A percentile compares a stretch with the other conserved stretches of the same genome.
These are phyloP conservation scores for Charanyca ferruginea DNA, from an alignment of 2,888 invertebrate genomes.

Conservation along the genomic window DNA sequence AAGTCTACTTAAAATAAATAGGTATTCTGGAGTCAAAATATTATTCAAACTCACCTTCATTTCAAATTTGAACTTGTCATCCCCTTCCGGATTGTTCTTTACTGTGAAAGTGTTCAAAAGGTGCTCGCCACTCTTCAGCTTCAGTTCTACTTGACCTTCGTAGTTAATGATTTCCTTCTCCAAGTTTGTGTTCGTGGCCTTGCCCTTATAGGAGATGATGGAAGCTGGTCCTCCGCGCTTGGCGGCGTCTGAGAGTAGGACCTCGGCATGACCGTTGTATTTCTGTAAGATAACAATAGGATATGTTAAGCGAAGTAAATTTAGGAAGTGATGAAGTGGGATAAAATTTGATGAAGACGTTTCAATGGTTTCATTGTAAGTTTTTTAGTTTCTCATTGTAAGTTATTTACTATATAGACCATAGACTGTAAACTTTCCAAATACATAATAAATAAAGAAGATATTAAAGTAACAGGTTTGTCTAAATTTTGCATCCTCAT, in stretches of 20 bases:
- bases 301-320: too few species aligned
- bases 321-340: too few species aligned
- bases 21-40: background rate
- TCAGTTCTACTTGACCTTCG: constrained; percentile 80
- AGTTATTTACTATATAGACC: too few species aligned
- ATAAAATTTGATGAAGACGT: too few species aligned
- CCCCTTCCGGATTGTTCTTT: constrained; percentile 78
- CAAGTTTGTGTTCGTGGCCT: constrained; percentile 76
- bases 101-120: constrained; percentile 75
- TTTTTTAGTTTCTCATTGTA: too few species aligned
- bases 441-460: too few species aligned
- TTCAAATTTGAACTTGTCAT: constrained; percentile 75
- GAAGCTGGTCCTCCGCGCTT: constrained; percentile 82
- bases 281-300: constrained; percentile 64
- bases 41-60: constrained; percentile 74
- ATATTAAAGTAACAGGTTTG: too few species aligned
- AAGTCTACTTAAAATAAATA: too few species aligned
- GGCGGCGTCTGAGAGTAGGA: constrained; percentile 77
- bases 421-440: too few species aligned
- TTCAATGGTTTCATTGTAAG: too few species aligned
- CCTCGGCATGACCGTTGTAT: constrained; percentile 77
- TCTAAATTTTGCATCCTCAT: too few species aligned
- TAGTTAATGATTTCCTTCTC: constrained; percentile 77
- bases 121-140: constrained; percentile 80
- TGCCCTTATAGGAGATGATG: constrained; percentile 79